These are phyloP conservation scores for Buteo buteo DNA, from an alignment of 2,113 vertebrate species.

Conservation along the genomic window DNA sequence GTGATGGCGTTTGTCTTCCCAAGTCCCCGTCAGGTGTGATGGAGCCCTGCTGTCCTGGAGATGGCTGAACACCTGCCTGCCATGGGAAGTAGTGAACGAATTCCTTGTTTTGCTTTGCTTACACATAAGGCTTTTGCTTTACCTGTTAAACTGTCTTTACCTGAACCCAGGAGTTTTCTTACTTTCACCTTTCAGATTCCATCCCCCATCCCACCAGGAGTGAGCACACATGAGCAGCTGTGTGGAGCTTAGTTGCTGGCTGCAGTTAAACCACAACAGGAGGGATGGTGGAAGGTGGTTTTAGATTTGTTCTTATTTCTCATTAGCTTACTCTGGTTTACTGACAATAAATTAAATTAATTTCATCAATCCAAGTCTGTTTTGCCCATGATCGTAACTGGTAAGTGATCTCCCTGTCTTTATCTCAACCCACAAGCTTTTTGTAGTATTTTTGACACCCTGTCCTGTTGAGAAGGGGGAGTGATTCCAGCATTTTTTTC, in stretches of 20 bases:
- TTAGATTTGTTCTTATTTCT: background rate
- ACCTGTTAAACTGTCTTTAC: too few relatives aligned
- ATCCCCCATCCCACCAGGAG: background rate
- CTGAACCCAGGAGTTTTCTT: background rate
- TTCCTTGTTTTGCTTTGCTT: too few relatives aligned
- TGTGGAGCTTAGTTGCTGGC: background rate
- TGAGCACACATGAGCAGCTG: fast-evolving
- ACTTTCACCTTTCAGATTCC: background rate
- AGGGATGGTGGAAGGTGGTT: background rate
- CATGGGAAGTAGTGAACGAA: fast-evolving
- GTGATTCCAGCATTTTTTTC: background rate
- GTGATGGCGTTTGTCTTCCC: too few relatives aligned
- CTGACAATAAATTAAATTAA: background rate
- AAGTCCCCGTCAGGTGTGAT: too few relatives aligned
- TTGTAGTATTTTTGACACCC: background rate
- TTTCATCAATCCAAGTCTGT: background rate
- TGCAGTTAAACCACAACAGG: background rate
- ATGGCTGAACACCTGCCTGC: too few relatives aligned
- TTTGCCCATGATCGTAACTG: background rate
- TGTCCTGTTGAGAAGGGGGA: background rate
- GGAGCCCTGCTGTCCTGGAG: too few relatives aligned
- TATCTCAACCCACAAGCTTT: background rate
- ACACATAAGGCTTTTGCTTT: too few relatives aligned
- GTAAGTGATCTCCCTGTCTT: background rate
- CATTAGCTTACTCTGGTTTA: background rate